A percentile compares a stretch with the other conserved stretches of the same genome.
Evolutionary conservation across 2,888 invertebrate genomes (phyloP).

Genomic region (Eudasyphora cyanicolor): DNA sequence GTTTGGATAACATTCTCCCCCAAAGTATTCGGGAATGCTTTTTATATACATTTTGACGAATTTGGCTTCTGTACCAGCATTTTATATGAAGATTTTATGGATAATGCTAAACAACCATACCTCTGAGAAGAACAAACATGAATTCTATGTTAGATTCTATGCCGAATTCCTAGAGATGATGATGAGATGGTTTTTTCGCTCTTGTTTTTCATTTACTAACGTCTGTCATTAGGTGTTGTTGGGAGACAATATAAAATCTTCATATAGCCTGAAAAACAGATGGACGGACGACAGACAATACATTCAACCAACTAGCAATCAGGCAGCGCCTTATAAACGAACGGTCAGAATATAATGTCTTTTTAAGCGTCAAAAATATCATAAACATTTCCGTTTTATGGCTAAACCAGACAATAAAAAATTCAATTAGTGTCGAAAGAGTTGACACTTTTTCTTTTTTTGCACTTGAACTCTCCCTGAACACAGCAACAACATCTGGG

Average conservation of each 20-base stretch:
- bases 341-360: constrained; percentile 65
- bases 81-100: constrained; percentile 50
- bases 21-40: constrained; percentile 35
- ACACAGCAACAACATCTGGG: constrained; percentile 31
- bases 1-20: constrained; percentile 33
- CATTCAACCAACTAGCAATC: not conserved
- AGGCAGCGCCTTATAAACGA: constrained; percentile 9
- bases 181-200: constrained; percentile 4
- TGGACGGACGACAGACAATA: not conserved
- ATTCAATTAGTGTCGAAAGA: constrained; percentile 75
- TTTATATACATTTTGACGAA: not conserved
- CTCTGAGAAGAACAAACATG: not conserved
- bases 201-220: constrained; percentile 9
- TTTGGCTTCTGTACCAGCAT: constrained; percentile 38
- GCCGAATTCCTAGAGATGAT: constrained; percentile 19
- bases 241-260: not conserved
- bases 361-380: constrained; percentile 58
- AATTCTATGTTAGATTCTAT: not conserved
- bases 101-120: not conserved
- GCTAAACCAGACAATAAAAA: constrained; percentile 74
- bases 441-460: constrained; percentile 59
- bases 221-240: not conserved
- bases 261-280: not conserved
- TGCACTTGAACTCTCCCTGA: constrained; percentile 40
- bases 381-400: constrained; percentile 76